phyloP scores from a whole-genome alignment of 2,888 invertebrate species.

The Physocephala rufipes region DNA sequence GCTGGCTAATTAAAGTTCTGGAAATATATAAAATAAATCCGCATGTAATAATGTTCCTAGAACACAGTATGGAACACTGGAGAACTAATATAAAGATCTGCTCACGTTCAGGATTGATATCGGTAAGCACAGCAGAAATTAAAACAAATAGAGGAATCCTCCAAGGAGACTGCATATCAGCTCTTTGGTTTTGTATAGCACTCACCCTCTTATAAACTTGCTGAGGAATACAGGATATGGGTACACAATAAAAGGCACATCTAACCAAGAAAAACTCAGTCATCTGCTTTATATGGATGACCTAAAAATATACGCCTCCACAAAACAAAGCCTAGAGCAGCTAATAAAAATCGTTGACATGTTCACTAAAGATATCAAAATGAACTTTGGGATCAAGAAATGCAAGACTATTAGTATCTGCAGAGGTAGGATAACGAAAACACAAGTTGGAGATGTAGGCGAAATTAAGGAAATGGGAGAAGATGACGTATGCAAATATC shows the following conservation, averaged over 20 bases:
- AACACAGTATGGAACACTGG: slow-evolving; percentile 10
- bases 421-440: slow-evolving; percentile 28
- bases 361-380: slow-evolving; percentile 36
- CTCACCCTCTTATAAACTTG: slow-evolving; percentile 37
- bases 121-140: slow-evolving; percentile 27
- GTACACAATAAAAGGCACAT: slow-evolving; percentile 19
- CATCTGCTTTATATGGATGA: slow-evolving; percentile 39
- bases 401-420: slow-evolving; percentile 32
- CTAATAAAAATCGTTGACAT: slow-evolving; percentile 28
- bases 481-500: slow-evolving; percentile 29
- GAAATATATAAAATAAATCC: slow-evolving; percentile 32
- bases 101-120: too few species aligned
- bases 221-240: slow-evolving; percentile 28
- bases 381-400: slow-evolving; percentile 37
- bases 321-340: slow-evolving; percentile 20
- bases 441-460: not conserved
- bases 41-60: slow-evolving; percentile 34
- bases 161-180: slow-evolving; percentile 36
- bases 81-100: slow-evolving; percentile 18
- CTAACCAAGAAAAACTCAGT: slow-evolving; percentile 14
- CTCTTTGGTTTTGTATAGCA: slow-evolving; percentile 35
- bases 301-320: slow-evolving; percentile 35
- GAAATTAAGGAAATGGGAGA: slow-evolving; percentile 35
- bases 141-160: slow-evolving; percentile 36
- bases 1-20: slow-evolving; percentile 33